Base-by-base conservation (phyloP, 2,888 invertebrate genomes). In the Hydriomena furcata region DNA sequence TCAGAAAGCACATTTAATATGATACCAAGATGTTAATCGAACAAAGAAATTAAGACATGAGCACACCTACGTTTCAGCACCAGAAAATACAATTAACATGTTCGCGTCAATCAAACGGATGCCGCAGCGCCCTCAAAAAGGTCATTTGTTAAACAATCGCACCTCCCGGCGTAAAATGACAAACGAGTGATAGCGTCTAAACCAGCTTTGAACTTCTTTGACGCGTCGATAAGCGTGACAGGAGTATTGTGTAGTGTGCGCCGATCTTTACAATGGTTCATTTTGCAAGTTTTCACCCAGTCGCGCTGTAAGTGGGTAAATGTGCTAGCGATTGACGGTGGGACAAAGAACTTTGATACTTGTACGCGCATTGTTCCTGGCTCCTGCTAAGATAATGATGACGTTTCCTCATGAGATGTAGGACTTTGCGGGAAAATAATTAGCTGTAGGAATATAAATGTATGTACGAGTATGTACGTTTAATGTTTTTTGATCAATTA, bases 201-300 rank as follows among this genome's bases (percentile, higher is more conserved):
- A 78, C 83, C 84, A n/a, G 76, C 82, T 87, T 85, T 87, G 84
- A 88, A 87, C 79, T 89, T 89, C 81, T 90, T 89, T 89, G 89
- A 89, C 85, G 79, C 73, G 72, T 85, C 85, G 87, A 89, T 89
- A 90, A 88, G 85, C 84, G 73, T 60, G 62, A 71, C 73, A 71
- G 52, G 46, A 63, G 50, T 50, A 52, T 52, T 48, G 52, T 68
- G 61, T 59, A 60, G 60, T 58, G 68, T 45, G 36, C 57, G 25
- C 38, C 68, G 71, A 66, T 67, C 68, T 68, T 66, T 45, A 87
- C 87, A 89, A 87, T 81, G 70, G 67, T 82, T 77, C 83, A 79
- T 86, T 87, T 86, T 80, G 82, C 83, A 86, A 88, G 87, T 90
- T 89, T 89, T 87, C 88, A 86, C 79, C 76, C 74, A 78, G 68